Base-by-base conservation (phyloP, 1,140 invertebrate genomes). In the Portunus trituberculatus region DNA sequence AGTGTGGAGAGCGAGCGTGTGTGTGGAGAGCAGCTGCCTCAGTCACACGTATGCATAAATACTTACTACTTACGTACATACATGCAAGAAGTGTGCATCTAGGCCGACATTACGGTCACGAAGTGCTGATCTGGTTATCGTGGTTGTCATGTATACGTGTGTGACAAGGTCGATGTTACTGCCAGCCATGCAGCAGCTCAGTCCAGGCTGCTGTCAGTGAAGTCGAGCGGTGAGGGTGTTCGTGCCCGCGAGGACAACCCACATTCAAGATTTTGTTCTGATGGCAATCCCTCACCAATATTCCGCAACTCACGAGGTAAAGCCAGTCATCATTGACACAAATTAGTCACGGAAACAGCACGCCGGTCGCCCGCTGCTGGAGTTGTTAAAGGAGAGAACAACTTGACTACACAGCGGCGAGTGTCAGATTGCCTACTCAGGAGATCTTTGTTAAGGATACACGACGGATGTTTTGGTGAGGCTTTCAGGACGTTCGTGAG, bases 371-470 rank as follows among this genome's bases (percentile, higher is more conserved):
- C 67, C 67, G 67, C 67, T n/a, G 20, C 67, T 76, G 20, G 6
- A 25, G 67, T 76, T 25, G 67, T 76, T 20, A 76, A 76, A 20
- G 67, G 67, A 76, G 52, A 59, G 52, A 76, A 20, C 20, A 76
- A 76, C 67, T 76, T 59, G 25, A 76, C 67, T 76, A n/a, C n/a
- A n/a, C 20, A 76, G 67, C 67, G 67, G 25, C 67, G 67, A 76
- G 67, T 76, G 20, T 76, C 20, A n/a, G 20, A 59, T n/a, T 76
- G 67, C 67, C 67, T n/a, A 76, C 67, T 76, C 67, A 76, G 67
- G 67, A 76, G 67, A n/a, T 76, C 20, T 76, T 76, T 76, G 67
- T 76, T 76, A 25, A 76, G 67, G 67, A 76, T 76, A 76, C 67
- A 76, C 67, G 25, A n/a, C 67, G 67, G 67, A 76, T 76, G 20